A percentile compares a stretch with the other conserved stretches of the same genome.
These are phyloP conservation scores for Solen grandis DNA, from an alignment of 1,140 invertebrate species.

Conservation along the genomic window DNA sequence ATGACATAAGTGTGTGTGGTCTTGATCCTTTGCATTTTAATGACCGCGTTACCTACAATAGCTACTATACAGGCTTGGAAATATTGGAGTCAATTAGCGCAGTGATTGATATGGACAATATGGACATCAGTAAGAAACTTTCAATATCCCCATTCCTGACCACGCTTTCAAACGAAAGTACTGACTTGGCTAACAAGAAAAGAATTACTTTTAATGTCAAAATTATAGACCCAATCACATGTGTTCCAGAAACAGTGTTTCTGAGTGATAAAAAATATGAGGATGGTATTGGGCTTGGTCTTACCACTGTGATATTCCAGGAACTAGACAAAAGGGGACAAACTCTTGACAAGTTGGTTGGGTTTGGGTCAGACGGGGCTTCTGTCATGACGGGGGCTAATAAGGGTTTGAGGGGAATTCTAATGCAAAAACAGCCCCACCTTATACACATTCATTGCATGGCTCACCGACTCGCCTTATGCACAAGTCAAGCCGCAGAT, in stretches of 20 bases:
- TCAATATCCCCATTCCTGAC: too few species aligned
- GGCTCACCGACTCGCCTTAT: constrained; percentile 14
- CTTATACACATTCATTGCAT: constrained; percentile 7
- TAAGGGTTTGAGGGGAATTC: neutral
- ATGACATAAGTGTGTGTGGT: too few species aligned
- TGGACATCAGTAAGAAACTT: too few species aligned
- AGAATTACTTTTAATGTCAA: constrained; percentile 1
- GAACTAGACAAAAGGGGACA: neutral
- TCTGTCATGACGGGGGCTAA: constrained; percentile 8
- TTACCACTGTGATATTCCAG: neutral
- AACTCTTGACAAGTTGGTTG: neutral
- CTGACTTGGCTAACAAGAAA: constrained; percentile 15
- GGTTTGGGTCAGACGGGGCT: constrained; percentile 1
- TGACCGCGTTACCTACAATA: too few species aligned
- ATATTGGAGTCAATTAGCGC: too few species aligned
- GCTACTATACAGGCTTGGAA: too few species aligned
- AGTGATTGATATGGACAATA: too few species aligned
- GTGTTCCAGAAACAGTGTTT: constrained; percentile 18
- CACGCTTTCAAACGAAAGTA: too few species aligned
- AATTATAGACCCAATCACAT: neutral
- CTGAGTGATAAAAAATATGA: neutral
- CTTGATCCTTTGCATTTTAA: too few species aligned
- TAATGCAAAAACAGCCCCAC: neutral
- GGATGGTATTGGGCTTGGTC: neutral
- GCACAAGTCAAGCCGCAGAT: constrained; percentile 16